phyloP scores from a whole-genome alignment of 2,888 invertebrate species.

The Rhopalosiphum nymphaeae region DNA sequence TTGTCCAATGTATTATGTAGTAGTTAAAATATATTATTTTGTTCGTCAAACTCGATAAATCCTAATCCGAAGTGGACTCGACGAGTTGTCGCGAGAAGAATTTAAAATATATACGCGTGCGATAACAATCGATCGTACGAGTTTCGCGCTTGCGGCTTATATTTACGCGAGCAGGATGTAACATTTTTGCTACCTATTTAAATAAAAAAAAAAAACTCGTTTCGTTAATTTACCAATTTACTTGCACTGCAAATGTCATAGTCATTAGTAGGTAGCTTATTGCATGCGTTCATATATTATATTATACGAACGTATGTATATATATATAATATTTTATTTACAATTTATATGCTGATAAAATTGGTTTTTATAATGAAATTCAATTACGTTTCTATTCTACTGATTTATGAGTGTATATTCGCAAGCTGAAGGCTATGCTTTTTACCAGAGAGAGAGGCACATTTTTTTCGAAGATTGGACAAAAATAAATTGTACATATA shows the following conservation, averaged over 20 bases:
- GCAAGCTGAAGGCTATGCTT: neutral
- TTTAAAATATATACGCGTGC: neutral
- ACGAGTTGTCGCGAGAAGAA: neutral
- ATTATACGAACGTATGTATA: neutral
- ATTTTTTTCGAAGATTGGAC: neutral
- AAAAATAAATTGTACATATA: neutral
- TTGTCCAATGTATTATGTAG: neutral
- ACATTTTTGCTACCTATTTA: neutral
- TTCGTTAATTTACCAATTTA: constrained; percentile 6
- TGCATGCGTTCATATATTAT: neutral
- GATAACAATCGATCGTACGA: neutral
- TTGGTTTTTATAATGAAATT: neutral
- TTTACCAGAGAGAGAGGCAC: neutral
- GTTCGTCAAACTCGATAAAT: neutral
- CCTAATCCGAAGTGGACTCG: neutral
- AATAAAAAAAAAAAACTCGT: neutral
- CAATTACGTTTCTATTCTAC: neutral
- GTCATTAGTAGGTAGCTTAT: neutral
- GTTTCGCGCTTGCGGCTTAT: neutral
- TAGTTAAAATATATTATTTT: neutral
- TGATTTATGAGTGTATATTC: neutral
- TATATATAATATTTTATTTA: neutral
- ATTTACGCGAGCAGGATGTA: neutral
- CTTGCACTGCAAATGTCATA: constrained; percentile 2
- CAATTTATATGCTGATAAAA: constrained; percentile 1